Percentiles rank a stretch among this genome's conserved stretches.
Conservation (phyloP, 2,113 vertebrate genomes). For the Lota lota region DNA sequence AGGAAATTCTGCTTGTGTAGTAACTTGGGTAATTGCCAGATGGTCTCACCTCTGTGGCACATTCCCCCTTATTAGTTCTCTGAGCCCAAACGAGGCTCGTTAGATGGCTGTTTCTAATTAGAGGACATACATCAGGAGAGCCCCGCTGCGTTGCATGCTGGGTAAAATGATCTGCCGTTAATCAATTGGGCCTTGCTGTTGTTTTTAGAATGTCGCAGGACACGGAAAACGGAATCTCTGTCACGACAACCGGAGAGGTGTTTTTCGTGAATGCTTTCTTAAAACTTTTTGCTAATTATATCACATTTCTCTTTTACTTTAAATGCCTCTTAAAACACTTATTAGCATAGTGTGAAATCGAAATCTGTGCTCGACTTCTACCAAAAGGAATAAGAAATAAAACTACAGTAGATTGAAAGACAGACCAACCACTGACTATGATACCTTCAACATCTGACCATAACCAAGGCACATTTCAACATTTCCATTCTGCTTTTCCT, state of each 20-base stretch:
- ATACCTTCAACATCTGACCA: no score
- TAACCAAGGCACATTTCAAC: no score
- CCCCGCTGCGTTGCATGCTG: constrained; percentile 50
- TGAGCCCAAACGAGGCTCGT: constrained; percentile 67
- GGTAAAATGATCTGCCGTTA: constrained; percentile 66
- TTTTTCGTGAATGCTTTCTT: constrained; percentile 10
- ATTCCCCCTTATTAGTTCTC: constrained; percentile 69
- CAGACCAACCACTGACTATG: no score
- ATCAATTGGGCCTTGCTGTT: constrained; percentile 50
- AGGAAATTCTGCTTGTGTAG: constrained; percentile 59
- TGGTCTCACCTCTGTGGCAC: constrained; percentile 65
- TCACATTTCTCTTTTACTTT: background rate
- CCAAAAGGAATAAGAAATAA: no score
- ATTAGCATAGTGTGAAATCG: no score
- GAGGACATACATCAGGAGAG: constrained; percentile 65
- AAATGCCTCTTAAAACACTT: no score
- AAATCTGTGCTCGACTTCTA: no score
- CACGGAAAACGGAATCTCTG: constrained; percentile 25
- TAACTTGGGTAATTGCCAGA: constrained; percentile 71
- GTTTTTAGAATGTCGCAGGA: constrained; percentile 45
- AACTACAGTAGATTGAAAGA: no score
- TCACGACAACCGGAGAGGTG: constrained; percentile 39
- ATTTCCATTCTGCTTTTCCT: no score
- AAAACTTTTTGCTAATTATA: constrained; percentile 26
- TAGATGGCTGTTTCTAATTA: constrained; percentile 67